A percentile compares a stretch with the other conserved stretches of the same genome.
Conservation (phyloP, 2,113 vertebrate genomes). For the Pelusios castaneus region DNA sequence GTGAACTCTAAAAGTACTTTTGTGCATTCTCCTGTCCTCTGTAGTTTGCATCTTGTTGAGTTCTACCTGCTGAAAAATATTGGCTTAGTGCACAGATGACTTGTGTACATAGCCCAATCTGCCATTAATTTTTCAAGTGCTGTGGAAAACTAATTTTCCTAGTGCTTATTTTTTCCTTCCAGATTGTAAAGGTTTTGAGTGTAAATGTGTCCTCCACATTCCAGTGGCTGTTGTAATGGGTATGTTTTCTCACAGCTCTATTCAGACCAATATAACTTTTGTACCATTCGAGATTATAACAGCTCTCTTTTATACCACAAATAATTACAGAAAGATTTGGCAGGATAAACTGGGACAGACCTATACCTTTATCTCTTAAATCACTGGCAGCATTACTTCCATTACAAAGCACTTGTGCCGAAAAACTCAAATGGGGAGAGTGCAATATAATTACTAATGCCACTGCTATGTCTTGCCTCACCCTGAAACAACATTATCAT, state of each 20-base stretch:
- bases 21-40: not conserved
- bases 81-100: not conserved
- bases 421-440: not conserved
- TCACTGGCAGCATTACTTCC: not conserved
- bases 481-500: not conserved
- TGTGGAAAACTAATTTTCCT: conserved; percentile 26
- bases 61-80: conserved; percentile 11
- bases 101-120: not conserved
- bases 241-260: conserved; percentile 12
- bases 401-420: not conserved
- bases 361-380: not conserved
- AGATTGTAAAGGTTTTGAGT: not conserved
- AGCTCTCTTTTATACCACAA: not conserved
- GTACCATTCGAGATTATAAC: conserved; percentile 9
- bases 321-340: not conserved
- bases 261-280: conserved; percentile 16
- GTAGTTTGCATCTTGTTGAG: not conserved
- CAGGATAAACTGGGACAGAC: not conserved
- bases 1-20: not conserved
- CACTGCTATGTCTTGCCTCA: not conserved
- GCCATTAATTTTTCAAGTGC: conserved; percentile 5
- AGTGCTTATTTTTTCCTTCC: conserved; percentile 2
- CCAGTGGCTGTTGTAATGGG: not conserved
- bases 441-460: not conserved
- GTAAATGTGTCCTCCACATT: not conserved